phyloP scores from a whole-genome alignment of 2,888 invertebrate genomes.

The Spialia ferax region DNA sequence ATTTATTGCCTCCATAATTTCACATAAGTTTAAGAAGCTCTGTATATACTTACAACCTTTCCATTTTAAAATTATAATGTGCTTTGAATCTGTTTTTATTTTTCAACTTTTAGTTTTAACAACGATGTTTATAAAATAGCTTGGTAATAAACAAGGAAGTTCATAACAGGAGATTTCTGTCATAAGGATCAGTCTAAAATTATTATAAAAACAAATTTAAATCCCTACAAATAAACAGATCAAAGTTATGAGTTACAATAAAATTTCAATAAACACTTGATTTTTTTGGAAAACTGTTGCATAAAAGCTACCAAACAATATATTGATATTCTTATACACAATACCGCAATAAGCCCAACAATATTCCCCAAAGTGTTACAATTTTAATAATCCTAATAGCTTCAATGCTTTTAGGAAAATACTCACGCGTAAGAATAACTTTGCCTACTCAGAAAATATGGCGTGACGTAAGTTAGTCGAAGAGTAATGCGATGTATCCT shows the following conservation, averaged over 20 bases:
- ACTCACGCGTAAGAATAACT: constrained; percentile 34
- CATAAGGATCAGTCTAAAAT: no score
- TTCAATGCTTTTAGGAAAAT: constrained; percentile 34
- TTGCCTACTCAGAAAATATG: constrained; percentile 26
- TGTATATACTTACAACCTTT: no score
- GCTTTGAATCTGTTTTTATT: no score
- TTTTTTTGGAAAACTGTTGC: neutral
- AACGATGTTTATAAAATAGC: no score
- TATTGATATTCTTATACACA: neutral
- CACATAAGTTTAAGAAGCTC: no score
- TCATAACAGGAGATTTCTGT: no score
- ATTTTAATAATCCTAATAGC: constrained; percentile 36
- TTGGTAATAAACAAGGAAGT: no score
- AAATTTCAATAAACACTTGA: neutral
- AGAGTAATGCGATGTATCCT: constrained; percentile 36
- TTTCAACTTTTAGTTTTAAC: no score
- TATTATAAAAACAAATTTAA: no score
- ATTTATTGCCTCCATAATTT: neutral
- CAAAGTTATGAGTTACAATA: no score
- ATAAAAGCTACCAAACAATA: neutral
- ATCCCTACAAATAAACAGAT: no score
- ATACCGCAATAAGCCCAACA: neutral
- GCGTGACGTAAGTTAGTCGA: constrained; percentile 27
- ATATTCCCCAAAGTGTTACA: neutral
- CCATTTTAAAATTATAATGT: no score